phyloP scores from a whole-genome alignment of 2,113 vertebrate genomes.

The Phrynosoma platyrhinos region DNA sequence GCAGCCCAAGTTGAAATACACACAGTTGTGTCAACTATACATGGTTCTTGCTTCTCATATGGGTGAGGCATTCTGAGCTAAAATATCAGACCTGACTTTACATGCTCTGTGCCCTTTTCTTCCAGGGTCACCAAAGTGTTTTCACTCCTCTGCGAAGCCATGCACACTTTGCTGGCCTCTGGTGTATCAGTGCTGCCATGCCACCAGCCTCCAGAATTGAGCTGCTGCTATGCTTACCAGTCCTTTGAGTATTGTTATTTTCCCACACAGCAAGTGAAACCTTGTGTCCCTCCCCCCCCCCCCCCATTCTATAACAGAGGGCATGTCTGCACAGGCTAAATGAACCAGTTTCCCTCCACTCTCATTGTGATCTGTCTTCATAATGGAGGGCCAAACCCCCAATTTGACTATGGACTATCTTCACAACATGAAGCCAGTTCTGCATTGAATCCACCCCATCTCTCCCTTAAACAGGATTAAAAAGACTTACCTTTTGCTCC shows the following conservation, averaged over 20 bases:
- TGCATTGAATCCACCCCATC: too few relatives aligned
- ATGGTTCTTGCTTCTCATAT: neutral
- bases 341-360: too few relatives aligned
- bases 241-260: neutral
- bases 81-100: neutral
- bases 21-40: neutral
- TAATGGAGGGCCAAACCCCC: too few relatives aligned
- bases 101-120: neutral
- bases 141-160: neutral
- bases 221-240: conserved; percentile 13
- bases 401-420: too few relatives aligned
- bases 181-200: conserved; percentile 1
- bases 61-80: neutral
- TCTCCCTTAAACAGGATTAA: too few relatives aligned
- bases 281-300: neutral
- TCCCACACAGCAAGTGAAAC: neutral
- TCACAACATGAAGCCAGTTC: too few relatives aligned
- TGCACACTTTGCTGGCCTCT: neutral
- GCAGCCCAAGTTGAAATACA: too few relatives aligned
- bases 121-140: neutral
- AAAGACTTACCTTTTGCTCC: too few relatives aligned
- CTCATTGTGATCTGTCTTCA: too few relatives aligned
- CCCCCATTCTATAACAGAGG: neutral
- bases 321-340: too few relatives aligned
- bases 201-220: neutral